Base-by-base conservation (phyloP, 2,113 vertebrate genomes). In the Passer montanus region DNA sequence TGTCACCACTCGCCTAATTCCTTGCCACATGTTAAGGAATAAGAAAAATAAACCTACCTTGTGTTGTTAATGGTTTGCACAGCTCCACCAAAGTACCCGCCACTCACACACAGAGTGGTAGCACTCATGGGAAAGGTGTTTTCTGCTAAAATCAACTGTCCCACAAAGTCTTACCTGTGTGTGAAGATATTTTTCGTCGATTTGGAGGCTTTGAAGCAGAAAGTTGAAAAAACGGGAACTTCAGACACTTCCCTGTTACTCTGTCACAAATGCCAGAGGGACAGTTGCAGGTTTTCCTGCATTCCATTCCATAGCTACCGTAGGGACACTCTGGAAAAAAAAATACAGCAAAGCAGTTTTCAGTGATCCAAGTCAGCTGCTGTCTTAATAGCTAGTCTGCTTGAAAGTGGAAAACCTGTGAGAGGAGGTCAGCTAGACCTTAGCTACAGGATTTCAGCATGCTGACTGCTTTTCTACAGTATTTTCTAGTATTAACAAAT, bases 211-310 rank as follows among this genome's bases (percentile, higher is more conserved):
- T 98, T 69, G 96, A 87, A 81, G 94, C 95, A 55, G 98, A 97
- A 83, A 98, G 98, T 27, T 99, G 97, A 84, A 99, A 98, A 97
- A 99, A 99, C 1, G 98, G 98, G 70, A 99, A 99, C 79, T 98
- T 99, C 93, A 99, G 90, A 91, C 99, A 99, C 63, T 98, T 98
- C 18, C 99, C 99, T 0, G 98, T 99, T 96, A 98, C 98, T 92
- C 98, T 98, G 98, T 99, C 99, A 97, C 99, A 99, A 58, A 99
- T 98, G 92, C 99, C 98, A 10, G 97, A 98, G n/a, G 98, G 98
- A 94, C 99, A 99, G 89, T 94, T 98, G 98, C 99, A 99, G 4
- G 95, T 98, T 96, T 99, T 98, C 79, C 98, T 98, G 97, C 99
- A 99, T 84, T 99, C 99, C 58, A 99, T 90, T 63, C 99, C 99